Evolutionary conservation across 37 sponge, comb jelly and placozoan genomes (phyloP), one percentile per base, ranked within the genome.

Genomic region (Ianthella basta): DNA sequence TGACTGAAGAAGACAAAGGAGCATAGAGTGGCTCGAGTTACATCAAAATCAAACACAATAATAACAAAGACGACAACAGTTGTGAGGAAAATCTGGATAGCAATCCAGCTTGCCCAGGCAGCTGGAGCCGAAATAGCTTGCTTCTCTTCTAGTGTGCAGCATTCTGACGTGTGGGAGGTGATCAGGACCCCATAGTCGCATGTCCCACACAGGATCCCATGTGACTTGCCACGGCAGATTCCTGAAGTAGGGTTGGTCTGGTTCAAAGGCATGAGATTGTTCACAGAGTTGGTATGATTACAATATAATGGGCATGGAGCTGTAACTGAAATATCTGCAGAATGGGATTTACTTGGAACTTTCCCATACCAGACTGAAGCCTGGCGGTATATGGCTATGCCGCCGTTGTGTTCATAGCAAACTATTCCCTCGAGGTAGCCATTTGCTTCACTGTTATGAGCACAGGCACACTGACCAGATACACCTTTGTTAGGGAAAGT

Each of bases 1-100:
- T 69, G 70, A 30, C 70, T 34, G 70, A 69, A 69, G 70, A 69
- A 69, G 33, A 69, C 70, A 69, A 69, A 69, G 33, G 70, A 69
- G 6, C 70, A 13, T 15, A 69, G 70, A 18, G 29, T 35, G 29
- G 33, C 70, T 34, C 70, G 10, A 16, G 25, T 30, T 30, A 69
- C 33, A 34, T 69, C 10, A 32, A 69, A 32, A 69, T 30, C 70
- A 69, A 69, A 69, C 35, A 69, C 6, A 4, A 69, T 4, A 4
- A 69, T 69, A 16, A 69, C 29, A 2, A 35, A 1, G 1, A 69
- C 35, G 25, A 69, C 27, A 32, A 69, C 15, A 30, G 70, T 69
- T 13, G 70, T 69, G 70, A 69, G 34, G 27, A n/a, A 1, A 2
- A 69, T 30, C 33, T 69, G 33, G 4, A 69, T 69, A 6, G 34